Conservation (phyloP, 2,113 vertebrate genomes). For the Recurvirostra avosetta region DNA sequence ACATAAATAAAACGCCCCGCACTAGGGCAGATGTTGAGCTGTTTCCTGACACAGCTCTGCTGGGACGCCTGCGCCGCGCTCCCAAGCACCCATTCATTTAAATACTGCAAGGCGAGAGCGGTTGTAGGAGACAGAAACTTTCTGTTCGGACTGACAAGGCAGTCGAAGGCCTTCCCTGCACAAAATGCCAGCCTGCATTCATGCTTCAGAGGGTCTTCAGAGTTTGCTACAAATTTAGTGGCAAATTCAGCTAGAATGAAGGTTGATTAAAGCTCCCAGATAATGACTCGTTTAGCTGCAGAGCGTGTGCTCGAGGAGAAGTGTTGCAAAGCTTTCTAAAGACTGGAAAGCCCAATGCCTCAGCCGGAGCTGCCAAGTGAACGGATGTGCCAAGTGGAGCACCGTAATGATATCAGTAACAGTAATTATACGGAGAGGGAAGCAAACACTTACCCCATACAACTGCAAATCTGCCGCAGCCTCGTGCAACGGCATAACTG, state of each 20-base stretch:
- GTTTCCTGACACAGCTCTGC: background rate
- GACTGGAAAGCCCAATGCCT: background rate
- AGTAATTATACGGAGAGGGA: background rate
- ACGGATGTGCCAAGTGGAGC: constrained; percentile 45
- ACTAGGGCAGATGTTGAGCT: background rate
- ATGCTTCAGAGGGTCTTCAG: background rate
- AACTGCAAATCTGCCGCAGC: constrained; percentile 21
- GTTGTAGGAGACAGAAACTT: constrained; percentile 1
- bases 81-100: background rate
- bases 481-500: background rate
- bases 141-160: background rate
- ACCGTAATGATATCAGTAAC: constrained; percentile 39
- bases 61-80: background rate
- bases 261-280: background rate
- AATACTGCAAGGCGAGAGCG: background rate
- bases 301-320: background rate
- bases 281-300: constrained; percentile 40
- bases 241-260: background rate
- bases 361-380: constrained; percentile 13
- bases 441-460: constrained; percentile 32
- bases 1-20: background rate
- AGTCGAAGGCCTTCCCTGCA: background rate
- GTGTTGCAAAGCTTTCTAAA: background rate
- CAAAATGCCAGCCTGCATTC: background rate
- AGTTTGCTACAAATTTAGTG: background rate